A percentile compares a stretch with the other conserved stretches of the same genome.
These are phyloP conservation scores for Redunca redunca DNA, from an alignment of 2,113 vertebrate genomes.

Conservation along the genomic window DNA sequence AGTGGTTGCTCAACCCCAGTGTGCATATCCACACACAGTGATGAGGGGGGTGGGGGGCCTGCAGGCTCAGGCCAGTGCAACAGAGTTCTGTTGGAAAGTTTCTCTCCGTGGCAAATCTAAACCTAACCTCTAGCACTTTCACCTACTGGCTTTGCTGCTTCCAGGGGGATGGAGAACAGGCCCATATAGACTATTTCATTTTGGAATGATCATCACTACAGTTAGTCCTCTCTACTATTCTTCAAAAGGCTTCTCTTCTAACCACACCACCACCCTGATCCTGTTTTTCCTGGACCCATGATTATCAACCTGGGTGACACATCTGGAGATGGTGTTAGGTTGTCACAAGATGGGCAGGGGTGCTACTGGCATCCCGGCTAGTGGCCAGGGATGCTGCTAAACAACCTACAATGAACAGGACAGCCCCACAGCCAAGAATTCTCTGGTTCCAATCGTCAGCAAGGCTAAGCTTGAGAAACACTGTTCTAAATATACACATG, in stretches of 20 bases:
- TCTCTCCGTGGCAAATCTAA: not conserved
- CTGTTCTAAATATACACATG: not conserved
- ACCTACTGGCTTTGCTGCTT: not conserved
- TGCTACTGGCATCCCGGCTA: not conserved
- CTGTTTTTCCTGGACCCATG: not conserved
- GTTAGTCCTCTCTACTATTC: not conserved
- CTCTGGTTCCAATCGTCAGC: not conserved
- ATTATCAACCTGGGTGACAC: not conserved
- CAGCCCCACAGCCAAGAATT: not conserved
- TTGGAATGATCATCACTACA: not conserved
- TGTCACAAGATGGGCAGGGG: not conserved
- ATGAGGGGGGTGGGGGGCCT: not conserved
- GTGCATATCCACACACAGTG: fast-evolving
- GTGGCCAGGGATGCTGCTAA: not conserved
- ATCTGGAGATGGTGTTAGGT: not conserved
- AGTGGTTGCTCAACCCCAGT: not conserved
- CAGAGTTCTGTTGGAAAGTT: not conserved
- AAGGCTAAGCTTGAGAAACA: not conserved
- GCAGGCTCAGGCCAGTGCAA: not conserved
- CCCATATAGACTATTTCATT: not conserved
- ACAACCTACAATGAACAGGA: not conserved
- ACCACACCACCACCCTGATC: no score
- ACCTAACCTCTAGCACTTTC: not conserved
- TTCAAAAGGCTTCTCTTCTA: not conserved
- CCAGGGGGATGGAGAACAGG: not conserved